Percentiles rank a stretch among this genome's conserved stretches.
These are phyloP conservation scores for Holacanthella duospinosa DNA, from an alignment of 2,888 invertebrate species.

Conservation along the genomic window DNA sequence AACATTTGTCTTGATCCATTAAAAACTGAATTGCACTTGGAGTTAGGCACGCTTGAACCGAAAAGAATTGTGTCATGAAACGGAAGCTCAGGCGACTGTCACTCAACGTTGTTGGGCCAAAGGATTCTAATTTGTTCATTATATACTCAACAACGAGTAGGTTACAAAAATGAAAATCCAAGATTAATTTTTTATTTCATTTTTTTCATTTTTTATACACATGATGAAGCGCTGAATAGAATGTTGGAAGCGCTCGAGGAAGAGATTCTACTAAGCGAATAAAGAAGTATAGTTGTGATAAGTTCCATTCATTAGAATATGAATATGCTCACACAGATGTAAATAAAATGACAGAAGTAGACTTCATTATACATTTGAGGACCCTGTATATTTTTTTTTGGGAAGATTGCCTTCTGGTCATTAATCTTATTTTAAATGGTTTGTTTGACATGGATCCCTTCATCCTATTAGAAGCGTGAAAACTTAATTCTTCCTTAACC, in stretches of 20 bases:
- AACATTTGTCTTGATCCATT: not conserved
- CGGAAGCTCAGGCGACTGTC: not conserved
- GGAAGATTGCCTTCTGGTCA: constrained; percentile 22
- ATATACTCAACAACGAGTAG: too few species aligned
- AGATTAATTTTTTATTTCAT: not conserved
- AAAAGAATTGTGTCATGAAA: not conserved
- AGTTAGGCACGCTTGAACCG: not conserved
- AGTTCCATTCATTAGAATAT: constrained; percentile 6
- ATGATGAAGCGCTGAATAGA: too few species aligned
- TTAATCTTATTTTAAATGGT: constrained; percentile 38
- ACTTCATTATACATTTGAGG: not conserved
- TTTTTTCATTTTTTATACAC: too few species aligned
- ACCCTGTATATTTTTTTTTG: not conserved
- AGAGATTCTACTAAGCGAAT: too few species aligned
- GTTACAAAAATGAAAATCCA: not conserved
- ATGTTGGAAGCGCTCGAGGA: too few species aligned
- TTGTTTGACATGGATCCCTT: constrained; percentile 38
- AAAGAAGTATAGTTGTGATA: too few species aligned
- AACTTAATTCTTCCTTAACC: constrained; percentile 6
- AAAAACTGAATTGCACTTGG: too few species aligned
- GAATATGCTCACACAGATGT: too few species aligned
- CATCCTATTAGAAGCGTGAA: constrained; percentile 38
- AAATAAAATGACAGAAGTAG: not conserved
- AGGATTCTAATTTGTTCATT: too few species aligned
- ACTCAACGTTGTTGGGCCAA: not conserved